Conservation (phyloP, 2,797 vertebrate genomes). For the Pyrocephalus nanus region DNA sequence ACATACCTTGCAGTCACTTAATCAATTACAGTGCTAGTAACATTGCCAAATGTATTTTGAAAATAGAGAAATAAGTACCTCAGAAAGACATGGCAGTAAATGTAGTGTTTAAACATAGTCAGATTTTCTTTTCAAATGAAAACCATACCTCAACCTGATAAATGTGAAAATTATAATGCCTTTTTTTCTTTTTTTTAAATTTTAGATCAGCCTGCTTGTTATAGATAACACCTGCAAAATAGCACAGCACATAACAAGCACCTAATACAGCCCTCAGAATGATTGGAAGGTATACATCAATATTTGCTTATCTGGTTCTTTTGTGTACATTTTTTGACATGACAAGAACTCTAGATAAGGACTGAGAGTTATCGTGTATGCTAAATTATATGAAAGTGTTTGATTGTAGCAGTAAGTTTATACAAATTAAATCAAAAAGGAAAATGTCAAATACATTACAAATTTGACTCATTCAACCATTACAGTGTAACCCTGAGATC, state of each 20-base stretch:
- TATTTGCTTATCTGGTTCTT: neutral
- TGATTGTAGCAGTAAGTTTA: neutral
- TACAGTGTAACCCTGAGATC: neutral
- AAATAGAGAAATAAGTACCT: neutral
- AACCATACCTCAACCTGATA: neutral
- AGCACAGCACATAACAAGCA: neutral
- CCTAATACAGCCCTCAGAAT: neutral
- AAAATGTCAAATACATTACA: neutral
- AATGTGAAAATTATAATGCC: neutral
- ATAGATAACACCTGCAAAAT: neutral
- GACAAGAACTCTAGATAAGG: neutral
- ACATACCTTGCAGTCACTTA: neutral
- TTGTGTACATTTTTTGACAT: neutral
- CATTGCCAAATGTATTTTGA: neutral
- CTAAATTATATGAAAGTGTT: neutral
- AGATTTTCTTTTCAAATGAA: neutral
- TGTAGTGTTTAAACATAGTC: neutral
- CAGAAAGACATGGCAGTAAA: neutral
- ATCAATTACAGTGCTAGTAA: neutral
- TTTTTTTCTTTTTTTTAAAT: neutral
- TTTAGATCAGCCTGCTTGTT: neutral
- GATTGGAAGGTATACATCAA: neutral
- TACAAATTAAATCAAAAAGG: neutral
- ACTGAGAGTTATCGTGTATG: neutral
- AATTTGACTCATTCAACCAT: neutral